These are phyloP conservation scores for Bombus balteatus DNA, from an alignment of 1,140 invertebrate species.

Conservation along the genomic window DNA sequence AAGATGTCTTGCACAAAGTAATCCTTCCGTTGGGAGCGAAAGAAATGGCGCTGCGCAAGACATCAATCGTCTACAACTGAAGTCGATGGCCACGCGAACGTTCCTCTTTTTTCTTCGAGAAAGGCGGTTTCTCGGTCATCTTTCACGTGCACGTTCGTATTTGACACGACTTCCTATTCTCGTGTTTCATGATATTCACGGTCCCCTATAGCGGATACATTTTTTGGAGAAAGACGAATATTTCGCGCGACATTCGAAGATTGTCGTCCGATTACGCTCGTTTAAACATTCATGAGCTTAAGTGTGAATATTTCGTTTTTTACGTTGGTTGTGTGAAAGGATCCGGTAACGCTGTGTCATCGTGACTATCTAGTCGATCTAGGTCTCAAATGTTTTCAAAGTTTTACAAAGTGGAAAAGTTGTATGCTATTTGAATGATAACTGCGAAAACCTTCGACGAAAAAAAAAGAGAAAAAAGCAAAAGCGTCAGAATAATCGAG, in stretches of 20 bases:
- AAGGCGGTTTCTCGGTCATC: conserved; percentile 30
- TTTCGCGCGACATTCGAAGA: background rate
- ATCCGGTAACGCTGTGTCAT: background rate
- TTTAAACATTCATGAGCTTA: background rate
- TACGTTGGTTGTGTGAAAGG: too few species aligned
- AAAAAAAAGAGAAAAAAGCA: background rate
- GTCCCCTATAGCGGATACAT: too few species aligned
- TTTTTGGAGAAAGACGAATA: background rate
- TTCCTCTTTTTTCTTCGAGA: conserved; percentile 10
- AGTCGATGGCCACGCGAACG: background rate
- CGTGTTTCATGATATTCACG: background rate
- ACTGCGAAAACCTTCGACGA: background rate
- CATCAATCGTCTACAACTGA: background rate
- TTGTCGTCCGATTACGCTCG: background rate
- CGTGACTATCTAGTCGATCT: background rate
- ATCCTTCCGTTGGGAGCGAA: background rate
- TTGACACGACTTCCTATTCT: background rate
- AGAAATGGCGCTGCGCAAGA: background rate
- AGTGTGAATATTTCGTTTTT: background rate
- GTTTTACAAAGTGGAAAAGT: background rate
- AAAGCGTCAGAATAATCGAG: background rate
- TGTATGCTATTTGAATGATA: background rate
- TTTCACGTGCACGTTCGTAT: background rate
- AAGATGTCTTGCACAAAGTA: background rate
- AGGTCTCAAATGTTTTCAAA: background rate